Conservation (phyloP, 2,888 invertebrate species). For the Xylota sylvarum region DNA sequence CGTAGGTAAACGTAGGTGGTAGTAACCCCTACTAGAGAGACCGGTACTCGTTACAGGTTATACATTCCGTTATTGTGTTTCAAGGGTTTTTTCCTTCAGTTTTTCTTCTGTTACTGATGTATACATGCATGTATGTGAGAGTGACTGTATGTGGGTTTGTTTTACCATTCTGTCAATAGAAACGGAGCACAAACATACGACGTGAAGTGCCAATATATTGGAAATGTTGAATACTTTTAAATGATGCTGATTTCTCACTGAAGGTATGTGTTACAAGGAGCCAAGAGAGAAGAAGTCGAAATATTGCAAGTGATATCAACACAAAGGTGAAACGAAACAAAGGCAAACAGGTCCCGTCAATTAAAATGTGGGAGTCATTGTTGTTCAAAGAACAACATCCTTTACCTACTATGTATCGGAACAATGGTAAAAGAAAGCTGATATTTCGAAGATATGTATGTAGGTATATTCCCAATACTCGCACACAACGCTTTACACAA, state of each 20-base stretch:
- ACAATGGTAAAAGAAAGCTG: no score
- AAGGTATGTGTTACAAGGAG: background rate
- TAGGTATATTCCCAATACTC: no score
- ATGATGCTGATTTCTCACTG: conserved; percentile 11
- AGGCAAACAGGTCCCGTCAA: background rate
- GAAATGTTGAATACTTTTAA: conserved; percentile 23
- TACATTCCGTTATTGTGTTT: conserved; percentile 56
- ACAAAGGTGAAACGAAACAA: background rate
- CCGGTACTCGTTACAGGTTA: conserved; percentile 45
- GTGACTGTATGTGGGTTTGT: conserved; percentile 7
- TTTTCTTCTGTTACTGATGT: conserved; percentile 11
- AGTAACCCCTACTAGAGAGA: conserved; percentile 10
- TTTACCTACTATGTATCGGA: no score
- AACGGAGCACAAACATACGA: background rate
- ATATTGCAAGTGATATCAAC: background rate
- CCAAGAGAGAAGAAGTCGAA: background rate
- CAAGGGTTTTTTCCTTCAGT: conserved; percentile 29
- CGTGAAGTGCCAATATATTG: conserved; percentile 22
- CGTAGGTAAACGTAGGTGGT: background rate
- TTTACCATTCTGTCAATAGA: conserved; percentile 13
- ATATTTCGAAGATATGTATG: no score
- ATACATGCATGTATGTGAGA: background rate
- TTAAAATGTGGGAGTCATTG: background rate
- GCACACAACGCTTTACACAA: background rate
- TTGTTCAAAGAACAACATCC: no score